Evolutionary conservation across 2,113 vertebrate genomes (phyloP).

Genomic region (Gymnobelideus leadbeateri): DNA sequence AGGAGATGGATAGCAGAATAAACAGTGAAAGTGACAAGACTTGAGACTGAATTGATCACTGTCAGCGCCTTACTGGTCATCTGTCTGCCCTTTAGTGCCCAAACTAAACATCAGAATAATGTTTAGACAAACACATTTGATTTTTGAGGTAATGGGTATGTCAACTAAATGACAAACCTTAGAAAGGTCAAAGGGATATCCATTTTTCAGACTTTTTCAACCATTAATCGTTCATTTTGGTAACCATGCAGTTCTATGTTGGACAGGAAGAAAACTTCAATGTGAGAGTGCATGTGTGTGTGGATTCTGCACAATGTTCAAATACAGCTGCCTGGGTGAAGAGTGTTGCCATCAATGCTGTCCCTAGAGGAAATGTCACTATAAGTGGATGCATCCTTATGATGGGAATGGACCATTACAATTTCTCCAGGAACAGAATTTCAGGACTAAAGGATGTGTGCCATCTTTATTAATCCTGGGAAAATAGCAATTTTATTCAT

Average conservation of each 20-base stretch:
- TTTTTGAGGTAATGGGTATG: constrained; percentile 92
- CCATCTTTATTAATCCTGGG: neutral
- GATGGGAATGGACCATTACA: neutral
- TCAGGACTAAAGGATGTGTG: neutral
- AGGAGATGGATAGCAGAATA: constrained; percentile 90
- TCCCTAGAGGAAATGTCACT: constrained; percentile 9
- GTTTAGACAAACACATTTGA: constrained; percentile 94
- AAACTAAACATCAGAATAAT: constrained; percentile 90
- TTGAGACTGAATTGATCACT: constrained; percentile 89
- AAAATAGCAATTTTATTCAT: neutral
- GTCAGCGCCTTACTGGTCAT: constrained; percentile 89
- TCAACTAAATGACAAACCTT: constrained; percentile 91
- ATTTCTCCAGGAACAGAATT: fast-evolving
- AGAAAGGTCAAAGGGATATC: constrained; percentile 89
- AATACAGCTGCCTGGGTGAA: neutral
- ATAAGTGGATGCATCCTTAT: fast-evolving
- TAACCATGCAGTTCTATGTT: constrained; percentile 62
- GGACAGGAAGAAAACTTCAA: constrained; percentile 50
- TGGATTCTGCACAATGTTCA: neutral
- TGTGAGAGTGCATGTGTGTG: neutral
- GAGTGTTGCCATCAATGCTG: neutral
- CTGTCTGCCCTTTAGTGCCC: constrained; percentile 89
- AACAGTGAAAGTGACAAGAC: constrained; percentile 88
- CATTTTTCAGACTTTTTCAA: constrained; percentile 89
- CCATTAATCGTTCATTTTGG: constrained; percentile 86